phyloP scores from a whole-genome alignment of 2,888 invertebrate species.

The Papilio elwesi region DNA sequence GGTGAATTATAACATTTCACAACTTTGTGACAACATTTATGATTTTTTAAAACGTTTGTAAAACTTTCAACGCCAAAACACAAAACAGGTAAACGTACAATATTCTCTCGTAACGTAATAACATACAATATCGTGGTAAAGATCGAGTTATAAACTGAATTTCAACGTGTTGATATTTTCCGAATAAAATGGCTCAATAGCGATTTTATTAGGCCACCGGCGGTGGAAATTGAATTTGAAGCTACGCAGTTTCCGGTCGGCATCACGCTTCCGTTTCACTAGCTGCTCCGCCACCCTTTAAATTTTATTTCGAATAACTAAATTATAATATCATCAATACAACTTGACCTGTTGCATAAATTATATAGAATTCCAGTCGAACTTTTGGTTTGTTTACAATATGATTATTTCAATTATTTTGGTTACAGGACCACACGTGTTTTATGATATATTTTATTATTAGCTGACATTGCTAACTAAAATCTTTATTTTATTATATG shows the following conservation, averaged over 20 bases:
- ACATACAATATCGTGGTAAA: background rate
- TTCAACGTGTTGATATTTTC: conserved; percentile 47
- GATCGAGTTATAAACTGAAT: conserved; percentile 26
- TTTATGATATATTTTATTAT: too few species aligned
- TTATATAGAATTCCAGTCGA: background rate
- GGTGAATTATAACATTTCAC: too few species aligned
- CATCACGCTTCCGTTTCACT: conserved; percentile 67
- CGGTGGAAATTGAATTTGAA: conserved; percentile 80
- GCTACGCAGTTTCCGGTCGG: conserved; percentile 79
- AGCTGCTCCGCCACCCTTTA: conserved; percentile 48
- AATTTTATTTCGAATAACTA: conserved; percentile 43
- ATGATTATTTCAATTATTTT: conserved; percentile 12
- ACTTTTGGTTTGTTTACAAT: conserved; percentile 12
- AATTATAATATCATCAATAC: conserved; percentile 36
- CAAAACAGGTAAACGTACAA: too few species aligned
- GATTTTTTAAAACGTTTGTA: background rate
- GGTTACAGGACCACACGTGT: too few species aligned
- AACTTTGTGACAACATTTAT: background rate
- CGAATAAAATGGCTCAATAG: conserved; percentile 69
- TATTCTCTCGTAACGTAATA: background rate
- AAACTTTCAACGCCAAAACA: background rate
- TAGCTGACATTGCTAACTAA: too few species aligned
- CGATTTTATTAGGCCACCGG: conserved; percentile 76
- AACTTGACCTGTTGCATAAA: conserved; percentile 36
- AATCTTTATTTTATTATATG: too few species aligned